Base-by-base conservation (phyloP, 2,113 vertebrate species). In the Carettochelys insculpta region DNA sequence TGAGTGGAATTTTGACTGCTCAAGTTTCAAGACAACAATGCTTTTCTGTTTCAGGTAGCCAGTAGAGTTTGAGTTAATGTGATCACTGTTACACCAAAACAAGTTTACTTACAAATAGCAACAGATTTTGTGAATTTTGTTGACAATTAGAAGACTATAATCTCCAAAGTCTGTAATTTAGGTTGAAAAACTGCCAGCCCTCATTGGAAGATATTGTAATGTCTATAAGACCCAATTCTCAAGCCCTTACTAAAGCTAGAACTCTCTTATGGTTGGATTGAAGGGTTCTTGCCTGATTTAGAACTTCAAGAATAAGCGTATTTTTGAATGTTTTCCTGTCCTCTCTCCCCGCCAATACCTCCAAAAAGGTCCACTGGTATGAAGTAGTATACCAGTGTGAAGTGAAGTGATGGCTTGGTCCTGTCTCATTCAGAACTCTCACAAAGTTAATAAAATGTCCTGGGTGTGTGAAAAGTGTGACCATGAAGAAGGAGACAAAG, bases 171-270 rank as follows among this genome's bases (percentile, higher is more conserved):
- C 82, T 73, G 51, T 45, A 82, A 77, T 86, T 91, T 92, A 94
- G 90, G 90, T 92, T 11, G 45, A 73, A 81, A 81, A 34, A 34
- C 92, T 94, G 94, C 48, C 90, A 79, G 0, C 82, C 17, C 51
- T 87, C 51, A 79, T 78, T 56, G 52, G 83, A 89, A 90, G 90
- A 80, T 54, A 38, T 38, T 22, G n/a, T 68, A 85, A 6, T 27
- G 54, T 1, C 5, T 65, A 10, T 86, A 85, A 78, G 53, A 52
- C 71, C 3, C 14, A 2, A 1, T 82, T 85, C 54, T 89, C 50
- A 78, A 1, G 41, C 6, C 43, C 52, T 71, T 22, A 38, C 0
- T 0, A 24, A 82, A 45, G 19, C 0, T 0, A 68, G 58, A 58
- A 85, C 75, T 82, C 71, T 58, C 71, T 50, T 51, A 77, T 13